Percentiles rank a stretch among this genome's conserved stretches.
phyloP scores from a whole-genome alignment of 2,113 vertebrate species.

The Dasyprocta punctata region DNA sequence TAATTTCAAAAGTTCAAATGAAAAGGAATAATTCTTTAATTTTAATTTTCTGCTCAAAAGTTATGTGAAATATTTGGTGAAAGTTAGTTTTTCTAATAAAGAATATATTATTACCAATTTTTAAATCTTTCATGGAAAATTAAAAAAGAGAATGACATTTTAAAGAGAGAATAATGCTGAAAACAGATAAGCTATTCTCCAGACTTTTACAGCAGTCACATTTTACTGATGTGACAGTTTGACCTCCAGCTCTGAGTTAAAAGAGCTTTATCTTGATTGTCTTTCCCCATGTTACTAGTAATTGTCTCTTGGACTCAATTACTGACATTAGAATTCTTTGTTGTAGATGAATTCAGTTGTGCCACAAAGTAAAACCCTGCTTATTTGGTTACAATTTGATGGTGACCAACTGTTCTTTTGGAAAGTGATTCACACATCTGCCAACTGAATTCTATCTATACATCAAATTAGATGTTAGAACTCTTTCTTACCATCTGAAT shows the following conservation, averaged over 20 bases:
- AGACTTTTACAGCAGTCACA: not conserved
- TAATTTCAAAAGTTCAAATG: not conserved
- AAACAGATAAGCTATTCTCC: constrained; percentile 15
- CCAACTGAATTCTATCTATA: constrained; percentile 65
- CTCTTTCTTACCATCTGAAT: constrained; percentile 66
- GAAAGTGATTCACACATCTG: constrained; percentile 69
- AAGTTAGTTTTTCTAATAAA: not conserved
- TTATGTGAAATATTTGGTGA: not conserved
- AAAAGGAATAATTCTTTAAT: not conserved
- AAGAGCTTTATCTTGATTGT: constrained; percentile 56
- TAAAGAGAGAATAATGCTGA: not conserved
- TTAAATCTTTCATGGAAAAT: not conserved
- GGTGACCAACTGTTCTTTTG: constrained; percentile 78
- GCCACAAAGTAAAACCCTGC: constrained; percentile 66
- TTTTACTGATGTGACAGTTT: not conserved
- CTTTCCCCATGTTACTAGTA: constrained; percentile 66
- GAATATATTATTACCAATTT: not conserved
- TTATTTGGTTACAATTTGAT: constrained; percentile 76
- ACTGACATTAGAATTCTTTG: not conserved
- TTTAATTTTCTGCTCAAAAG: not conserved
- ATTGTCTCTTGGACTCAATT: constrained; percentile 66
- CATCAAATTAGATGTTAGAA: constrained; percentile 72
- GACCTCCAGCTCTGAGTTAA: not conserved
- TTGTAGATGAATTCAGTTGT: constrained; percentile 65
- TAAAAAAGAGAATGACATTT: not conserved